Evolutionary conservation across 2,888 invertebrate species (phyloP).

Genomic region (Girardia tigrina): DNA sequence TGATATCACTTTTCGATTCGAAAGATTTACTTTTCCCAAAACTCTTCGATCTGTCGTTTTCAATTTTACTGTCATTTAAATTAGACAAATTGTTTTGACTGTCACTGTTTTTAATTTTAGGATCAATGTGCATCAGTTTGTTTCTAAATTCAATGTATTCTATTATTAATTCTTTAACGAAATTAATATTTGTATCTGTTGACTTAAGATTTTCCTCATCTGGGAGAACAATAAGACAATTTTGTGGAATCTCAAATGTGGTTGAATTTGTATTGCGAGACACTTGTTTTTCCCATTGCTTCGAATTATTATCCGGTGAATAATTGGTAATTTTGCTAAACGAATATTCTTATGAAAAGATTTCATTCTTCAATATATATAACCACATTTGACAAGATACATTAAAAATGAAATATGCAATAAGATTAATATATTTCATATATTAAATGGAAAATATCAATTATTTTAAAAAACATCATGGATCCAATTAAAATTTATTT

Average conservation of each 20-base stretch:
- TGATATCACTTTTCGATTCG: background rate
- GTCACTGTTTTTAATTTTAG: background rate
- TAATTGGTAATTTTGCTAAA: background rate
- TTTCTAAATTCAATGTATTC: conserved; percentile 17
- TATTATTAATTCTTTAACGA: background rate
- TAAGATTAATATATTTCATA: too few species aligned
- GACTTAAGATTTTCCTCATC: background rate
- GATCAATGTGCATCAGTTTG: conserved; percentile 16
- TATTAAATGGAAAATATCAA: too few species aligned
- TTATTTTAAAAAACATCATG: too few species aligned
- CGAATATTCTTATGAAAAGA: too few species aligned
- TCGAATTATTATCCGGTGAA: background rate
- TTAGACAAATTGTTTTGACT: background rate
- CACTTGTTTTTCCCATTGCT: background rate
- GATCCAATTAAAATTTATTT: too few species aligned
- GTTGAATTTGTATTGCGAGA: background rate
- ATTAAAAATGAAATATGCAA: too few species aligned
- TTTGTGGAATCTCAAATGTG: background rate
- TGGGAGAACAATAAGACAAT: background rate
- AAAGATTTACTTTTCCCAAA: background rate
- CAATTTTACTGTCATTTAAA: background rate
- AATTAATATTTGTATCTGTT: background rate
- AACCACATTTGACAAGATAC: too few species aligned
- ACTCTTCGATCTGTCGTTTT: background rate
- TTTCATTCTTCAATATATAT: too few species aligned